These are phyloP conservation scores for Thecophora atra DNA, from an alignment of 2,888 invertebrate genomes.

Conservation along the genomic window DNA sequence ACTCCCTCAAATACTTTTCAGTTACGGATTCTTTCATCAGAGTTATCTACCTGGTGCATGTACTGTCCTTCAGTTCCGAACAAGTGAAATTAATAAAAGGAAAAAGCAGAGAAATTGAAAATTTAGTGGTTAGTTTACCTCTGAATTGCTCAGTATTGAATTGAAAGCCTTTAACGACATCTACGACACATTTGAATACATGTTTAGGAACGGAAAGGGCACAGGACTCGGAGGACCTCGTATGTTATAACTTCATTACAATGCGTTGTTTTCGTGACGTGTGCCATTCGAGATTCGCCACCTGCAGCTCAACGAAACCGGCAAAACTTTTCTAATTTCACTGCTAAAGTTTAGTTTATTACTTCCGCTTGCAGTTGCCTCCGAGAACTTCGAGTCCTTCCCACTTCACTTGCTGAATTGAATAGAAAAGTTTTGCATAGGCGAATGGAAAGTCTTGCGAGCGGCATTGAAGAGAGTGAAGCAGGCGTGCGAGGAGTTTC, in stretches of 20 bases:
- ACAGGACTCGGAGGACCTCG: neutral
- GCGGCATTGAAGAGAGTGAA: neutral
- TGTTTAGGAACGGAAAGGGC: neutral
- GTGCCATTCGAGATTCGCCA: slow-evolving; percentile 21
- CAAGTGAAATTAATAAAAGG: neutral
- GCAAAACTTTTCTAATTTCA: slow-evolving; percentile 23
- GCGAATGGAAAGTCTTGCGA: neutral
- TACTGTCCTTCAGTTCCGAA: neutral
- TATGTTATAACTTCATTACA: slow-evolving; percentile 15
- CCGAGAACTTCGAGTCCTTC: neutral
- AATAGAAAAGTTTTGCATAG: slow-evolving; percentile 4
- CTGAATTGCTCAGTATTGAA: too few species aligned
- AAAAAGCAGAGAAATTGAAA: neutral
- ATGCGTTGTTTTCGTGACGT: slow-evolving; percentile 13
- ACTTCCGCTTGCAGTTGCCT: neutral
- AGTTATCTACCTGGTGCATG: too few species aligned
- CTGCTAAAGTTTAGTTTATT: slow-evolving; percentile 8
- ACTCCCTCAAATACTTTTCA: too few species aligned
- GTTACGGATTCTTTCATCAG: too few species aligned
- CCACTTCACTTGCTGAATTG: slow-evolving; percentile 1
- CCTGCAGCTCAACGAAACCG: slow-evolving; percentile 8
- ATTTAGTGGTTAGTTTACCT: too few species aligned
- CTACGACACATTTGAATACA: neutral
- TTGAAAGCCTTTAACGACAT: neutral
- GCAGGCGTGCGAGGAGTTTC: neutral